Evolutionary conservation across 2,113 vertebrate species (phyloP).

Genomic region (Chamaea fasciata): DNA sequence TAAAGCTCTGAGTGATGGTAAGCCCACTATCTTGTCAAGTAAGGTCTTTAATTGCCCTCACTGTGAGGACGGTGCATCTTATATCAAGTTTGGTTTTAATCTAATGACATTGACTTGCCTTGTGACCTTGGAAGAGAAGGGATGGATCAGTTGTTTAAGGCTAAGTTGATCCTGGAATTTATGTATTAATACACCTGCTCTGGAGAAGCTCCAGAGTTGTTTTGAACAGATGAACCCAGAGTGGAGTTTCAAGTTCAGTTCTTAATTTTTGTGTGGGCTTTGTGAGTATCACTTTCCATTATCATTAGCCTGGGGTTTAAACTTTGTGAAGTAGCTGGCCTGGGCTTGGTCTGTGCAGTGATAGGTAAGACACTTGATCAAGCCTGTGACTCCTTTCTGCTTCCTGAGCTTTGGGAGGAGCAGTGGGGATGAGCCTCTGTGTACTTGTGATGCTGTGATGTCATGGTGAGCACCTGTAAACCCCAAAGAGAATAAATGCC

Average conservation of each 20-base stretch:
- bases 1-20: slow-evolving; percentile 10
- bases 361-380: neutral
- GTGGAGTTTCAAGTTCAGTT: neutral
- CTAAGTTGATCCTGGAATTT: slow-evolving; percentile 47
- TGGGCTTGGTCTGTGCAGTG: neutral
- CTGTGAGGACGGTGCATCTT: neutral
- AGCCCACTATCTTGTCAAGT: neutral
- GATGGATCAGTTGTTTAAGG: slow-evolving; percentile 21
- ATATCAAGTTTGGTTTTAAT: neutral
- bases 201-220: neutral
- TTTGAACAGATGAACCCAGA: neutral
- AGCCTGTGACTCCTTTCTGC: neutral
- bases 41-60: slow-evolving; percentile 39
- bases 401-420: neutral
- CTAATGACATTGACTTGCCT: neutral
- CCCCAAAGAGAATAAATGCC: neutral
- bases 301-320: neutral
- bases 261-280: neutral
- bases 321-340: neutral
- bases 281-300: neutral
- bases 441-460: neutral
- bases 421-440: neutral
- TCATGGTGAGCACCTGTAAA: neutral
- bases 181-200: neutral
- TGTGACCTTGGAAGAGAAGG: slow-evolving; percentile 35